Evolutionary conservation across 1,140 invertebrate species (phyloP).

Genomic region (Lineus longissimus): DNA sequence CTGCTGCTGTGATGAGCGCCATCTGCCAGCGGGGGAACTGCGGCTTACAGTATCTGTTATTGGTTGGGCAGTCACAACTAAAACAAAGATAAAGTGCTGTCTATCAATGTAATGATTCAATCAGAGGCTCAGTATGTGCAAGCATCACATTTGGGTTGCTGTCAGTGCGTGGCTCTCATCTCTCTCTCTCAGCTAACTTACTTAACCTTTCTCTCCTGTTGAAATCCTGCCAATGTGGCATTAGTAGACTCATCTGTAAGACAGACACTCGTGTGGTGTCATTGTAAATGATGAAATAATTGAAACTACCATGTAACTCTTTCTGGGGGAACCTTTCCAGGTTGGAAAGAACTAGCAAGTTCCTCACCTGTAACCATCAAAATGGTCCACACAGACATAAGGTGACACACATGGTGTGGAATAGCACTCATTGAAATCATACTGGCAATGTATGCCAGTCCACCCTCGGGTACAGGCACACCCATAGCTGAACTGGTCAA

Average conservation of each 20-base stretch:
- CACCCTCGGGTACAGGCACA: neutral
- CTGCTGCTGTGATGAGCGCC: neutral
- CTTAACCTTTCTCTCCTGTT: no score
- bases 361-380: neutral
- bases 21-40: slow-evolving; percentile 3
- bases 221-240: no score
- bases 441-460: neutral
- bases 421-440: neutral
- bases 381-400: neutral
- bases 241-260: no score
- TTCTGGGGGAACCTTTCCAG: no score
- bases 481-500: neutral
- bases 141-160: no score
- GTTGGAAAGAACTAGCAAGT: neutral
- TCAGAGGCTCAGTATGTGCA: no score
- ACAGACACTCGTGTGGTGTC: no score
- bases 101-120: no score
- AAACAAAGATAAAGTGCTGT: neutral
- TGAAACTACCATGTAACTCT: no score
- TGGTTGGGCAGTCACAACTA: slow-evolving; percentile 1
- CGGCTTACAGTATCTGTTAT: neutral
- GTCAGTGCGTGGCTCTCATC: no score
- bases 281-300: no score
- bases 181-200: no score
- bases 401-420: neutral